Percentiles rank a stretch among this genome's conserved stretches.
These are phyloP conservation scores for Rynchops niger DNA, from an alignment of 2,113 vertebrate genomes.

Conservation along the genomic window DNA sequence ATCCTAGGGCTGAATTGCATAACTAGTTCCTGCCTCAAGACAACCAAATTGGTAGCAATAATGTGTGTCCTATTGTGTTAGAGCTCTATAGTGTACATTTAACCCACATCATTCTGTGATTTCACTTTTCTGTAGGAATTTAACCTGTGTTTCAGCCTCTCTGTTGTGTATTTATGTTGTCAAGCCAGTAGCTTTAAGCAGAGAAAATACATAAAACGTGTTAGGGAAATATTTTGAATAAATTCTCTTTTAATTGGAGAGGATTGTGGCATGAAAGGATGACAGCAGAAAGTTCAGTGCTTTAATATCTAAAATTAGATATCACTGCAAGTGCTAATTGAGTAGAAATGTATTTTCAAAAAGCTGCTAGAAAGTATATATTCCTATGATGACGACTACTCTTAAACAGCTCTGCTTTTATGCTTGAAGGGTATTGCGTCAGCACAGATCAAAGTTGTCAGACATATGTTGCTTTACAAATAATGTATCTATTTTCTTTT, in stretches of 20 bases:
- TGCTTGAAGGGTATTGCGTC: background rate
- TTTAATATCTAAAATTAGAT: constrained; percentile 44
- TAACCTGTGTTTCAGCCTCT: background rate
- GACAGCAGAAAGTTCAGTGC: constrained; percentile 12
- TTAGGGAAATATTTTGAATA: constrained; percentile 10
- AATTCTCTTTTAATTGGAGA: background rate
- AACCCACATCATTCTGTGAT: background rate
- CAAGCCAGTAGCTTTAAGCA: background rate
- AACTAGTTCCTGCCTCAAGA: background rate
- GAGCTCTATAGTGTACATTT: background rate
- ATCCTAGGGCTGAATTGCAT: background rate
- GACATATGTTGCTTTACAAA: constrained; percentile 15
- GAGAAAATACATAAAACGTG: background rate
- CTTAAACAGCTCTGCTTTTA: constrained; percentile 11
- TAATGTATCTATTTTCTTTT: constrained; percentile 27
- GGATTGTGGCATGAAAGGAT: background rate
- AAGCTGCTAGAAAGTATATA: background rate
- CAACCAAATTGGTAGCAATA: background rate
- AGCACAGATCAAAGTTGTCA: constrained; percentile 25
- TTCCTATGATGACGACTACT: background rate
- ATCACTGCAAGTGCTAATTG: background rate
- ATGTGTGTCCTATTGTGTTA: accelerated
- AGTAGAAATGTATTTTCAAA: constrained; percentile 20
- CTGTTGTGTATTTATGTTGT: background rate
- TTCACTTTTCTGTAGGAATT: background rate